These are phyloP conservation scores for Cryptophagus acutangulus DNA, from an alignment of 2,888 invertebrate species.

Conservation along the genomic window DNA sequence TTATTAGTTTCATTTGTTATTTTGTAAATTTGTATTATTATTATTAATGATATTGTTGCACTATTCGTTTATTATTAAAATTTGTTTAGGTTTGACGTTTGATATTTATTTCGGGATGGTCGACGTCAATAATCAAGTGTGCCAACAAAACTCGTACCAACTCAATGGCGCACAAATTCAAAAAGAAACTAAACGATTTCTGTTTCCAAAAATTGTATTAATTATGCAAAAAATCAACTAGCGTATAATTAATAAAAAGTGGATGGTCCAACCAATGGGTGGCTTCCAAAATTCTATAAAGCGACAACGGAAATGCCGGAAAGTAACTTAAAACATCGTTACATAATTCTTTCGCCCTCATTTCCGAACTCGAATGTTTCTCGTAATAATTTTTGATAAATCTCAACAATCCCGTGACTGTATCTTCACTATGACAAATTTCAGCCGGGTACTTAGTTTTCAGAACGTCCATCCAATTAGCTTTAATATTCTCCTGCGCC, in stretches of 20 bases:
- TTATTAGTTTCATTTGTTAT: too few relatives aligned
- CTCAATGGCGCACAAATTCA: constrained; percentile 18
- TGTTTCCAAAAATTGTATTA: not conserved
- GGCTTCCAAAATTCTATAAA: constrained; percentile 42
- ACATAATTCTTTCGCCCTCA: constrained; percentile 27
- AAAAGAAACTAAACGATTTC: too few relatives aligned
- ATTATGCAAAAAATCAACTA: not conserved
- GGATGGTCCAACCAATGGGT: constrained; percentile 42
- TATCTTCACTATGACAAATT: constrained; percentile 33
- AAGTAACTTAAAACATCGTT: constrained; percentile 38
- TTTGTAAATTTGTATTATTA: too few relatives aligned
- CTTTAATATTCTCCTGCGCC: constrained; percentile 36
- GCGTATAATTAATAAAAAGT: constrained; percentile 31
- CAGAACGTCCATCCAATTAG: constrained; percentile 42
- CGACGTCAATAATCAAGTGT: too few relatives aligned
- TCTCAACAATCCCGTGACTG: constrained; percentile 41
- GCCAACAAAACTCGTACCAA: too few relatives aligned
- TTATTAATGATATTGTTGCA: too few relatives aligned
- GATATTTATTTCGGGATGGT: too few relatives aligned
- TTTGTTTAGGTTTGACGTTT: too few relatives aligned
- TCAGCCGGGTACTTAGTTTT: constrained; percentile 36
- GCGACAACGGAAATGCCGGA: constrained; percentile 40
- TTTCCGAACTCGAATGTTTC: constrained; percentile 11
- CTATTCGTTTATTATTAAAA: too few relatives aligned
- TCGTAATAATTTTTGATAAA: constrained; percentile 36